phyloP scores from a whole-genome alignment of 2,113 vertebrate species.

The Bucco capensis region DNA sequence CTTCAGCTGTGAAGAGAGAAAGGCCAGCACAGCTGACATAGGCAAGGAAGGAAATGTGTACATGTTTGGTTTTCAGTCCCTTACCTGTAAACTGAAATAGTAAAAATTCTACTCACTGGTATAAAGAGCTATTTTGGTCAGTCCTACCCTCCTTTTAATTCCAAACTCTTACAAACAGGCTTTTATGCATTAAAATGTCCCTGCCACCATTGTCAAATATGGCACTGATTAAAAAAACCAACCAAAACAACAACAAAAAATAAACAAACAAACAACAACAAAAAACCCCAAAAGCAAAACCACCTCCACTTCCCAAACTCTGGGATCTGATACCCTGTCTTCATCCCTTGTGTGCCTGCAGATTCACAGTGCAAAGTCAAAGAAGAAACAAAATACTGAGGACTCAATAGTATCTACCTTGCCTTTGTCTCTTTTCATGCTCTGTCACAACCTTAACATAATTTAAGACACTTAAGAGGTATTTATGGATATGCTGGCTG shows the following conservation, averaged over 20 bases:
- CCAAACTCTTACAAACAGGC: not conserved
- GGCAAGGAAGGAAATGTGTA: not conserved
- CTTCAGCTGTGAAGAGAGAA: not conserved
- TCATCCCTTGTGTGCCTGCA: not conserved
- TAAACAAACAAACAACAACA: too few relatives aligned
- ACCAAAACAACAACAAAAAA: not conserved
- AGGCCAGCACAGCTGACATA: rapidly evolving
- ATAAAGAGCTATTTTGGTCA: not conserved
- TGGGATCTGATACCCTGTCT: not conserved
- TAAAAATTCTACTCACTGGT: not conserved
- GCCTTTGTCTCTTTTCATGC: not conserved
- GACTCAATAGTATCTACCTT: not conserved
- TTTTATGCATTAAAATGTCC: not conserved
- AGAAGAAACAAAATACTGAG: not conserved
- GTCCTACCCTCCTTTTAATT: not conserved
- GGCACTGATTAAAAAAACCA: not conserved
- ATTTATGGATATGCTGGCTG: not conserved
- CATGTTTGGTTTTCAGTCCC: not conserved
- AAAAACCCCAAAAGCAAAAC: not conserved
- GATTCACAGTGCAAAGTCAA: not conserved
- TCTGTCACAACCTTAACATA: not conserved
- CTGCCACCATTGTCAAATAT: not conserved
- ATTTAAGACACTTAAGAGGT: not conserved
- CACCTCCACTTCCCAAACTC: not conserved
- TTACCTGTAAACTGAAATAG: not conserved